Conservation (phyloP, 2,888 invertebrate species). For the Pheosia gnoma region DNA sequence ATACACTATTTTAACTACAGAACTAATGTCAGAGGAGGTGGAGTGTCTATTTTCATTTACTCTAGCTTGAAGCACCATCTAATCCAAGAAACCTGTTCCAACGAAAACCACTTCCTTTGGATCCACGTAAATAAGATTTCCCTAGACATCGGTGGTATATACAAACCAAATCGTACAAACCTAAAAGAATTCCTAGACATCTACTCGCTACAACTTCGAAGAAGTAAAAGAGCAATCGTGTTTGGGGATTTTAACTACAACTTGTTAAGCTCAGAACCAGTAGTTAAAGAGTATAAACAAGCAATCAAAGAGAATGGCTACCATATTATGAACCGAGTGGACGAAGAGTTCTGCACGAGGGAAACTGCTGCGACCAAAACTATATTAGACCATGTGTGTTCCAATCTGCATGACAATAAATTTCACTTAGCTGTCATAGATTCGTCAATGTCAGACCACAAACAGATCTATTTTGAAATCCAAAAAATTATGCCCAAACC, state of each 20-base stretch:
- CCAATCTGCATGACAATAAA: slow-evolving; percentile 17
- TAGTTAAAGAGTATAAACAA: not conserved
- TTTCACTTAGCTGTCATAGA: slow-evolving; percentile 22
- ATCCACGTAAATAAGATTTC: not conserved
- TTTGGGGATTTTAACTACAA: not conserved
- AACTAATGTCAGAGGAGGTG: not conserved
- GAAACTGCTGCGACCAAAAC: slow-evolving; percentile 19
- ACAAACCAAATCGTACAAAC: not conserved
- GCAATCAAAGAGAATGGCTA: not conserved
- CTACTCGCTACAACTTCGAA: not conserved
- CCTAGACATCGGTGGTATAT: not conserved
- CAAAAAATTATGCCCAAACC: slow-evolving; percentile 8
- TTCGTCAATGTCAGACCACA: too few relatives aligned
- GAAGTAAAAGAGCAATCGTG: not conserved
- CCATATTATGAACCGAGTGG: slow-evolving; percentile 21
- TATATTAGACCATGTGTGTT: slow-evolving; percentile 26
- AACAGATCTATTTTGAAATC: slow-evolving; percentile 27
- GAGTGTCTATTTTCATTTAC: slow-evolving; percentile 1
- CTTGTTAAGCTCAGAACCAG: not conserved
- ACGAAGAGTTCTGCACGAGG: slow-evolving; percentile 17
- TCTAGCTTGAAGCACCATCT: not conserved
- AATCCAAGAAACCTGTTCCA: not conserved
- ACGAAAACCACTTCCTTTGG: not conserved
- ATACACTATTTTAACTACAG: too few relatives aligned
- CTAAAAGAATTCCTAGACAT: not conserved